A percentile compares a stretch with the other conserved stretches of the same genome.
phyloP scores from a whole-genome alignment of 92 coral and sea anemone species.

The Siderastrea siderea region DNA sequence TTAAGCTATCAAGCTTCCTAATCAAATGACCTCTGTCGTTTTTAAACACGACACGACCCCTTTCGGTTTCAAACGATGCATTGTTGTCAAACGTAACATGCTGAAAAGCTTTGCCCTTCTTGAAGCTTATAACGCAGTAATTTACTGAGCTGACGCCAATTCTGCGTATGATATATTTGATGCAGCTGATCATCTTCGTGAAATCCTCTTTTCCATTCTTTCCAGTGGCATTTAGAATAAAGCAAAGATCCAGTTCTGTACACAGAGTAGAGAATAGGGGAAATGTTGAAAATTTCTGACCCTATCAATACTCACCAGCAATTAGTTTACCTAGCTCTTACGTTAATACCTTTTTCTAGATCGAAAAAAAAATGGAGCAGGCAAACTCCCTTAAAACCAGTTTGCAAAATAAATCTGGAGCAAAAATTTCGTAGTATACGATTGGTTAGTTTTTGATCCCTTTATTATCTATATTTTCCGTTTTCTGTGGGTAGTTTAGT shows the following conservation, averaged over 20 bases:
- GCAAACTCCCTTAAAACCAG: no score
- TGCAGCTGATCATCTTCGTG: conserved; percentile 31
- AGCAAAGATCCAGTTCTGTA: conserved; percentile 33
- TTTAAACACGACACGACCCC: not conserved
- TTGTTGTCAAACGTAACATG: conserved; percentile 16
- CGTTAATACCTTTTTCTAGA: no score
- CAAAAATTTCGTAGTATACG: no score
- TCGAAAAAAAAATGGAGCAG: no score
- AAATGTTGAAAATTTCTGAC: no score
- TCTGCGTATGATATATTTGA: not conserved
- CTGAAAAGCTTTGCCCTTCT: conserved; percentile 34
- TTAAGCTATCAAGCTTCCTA: conserved; percentile 14
- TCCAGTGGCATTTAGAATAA: conserved; percentile 48
- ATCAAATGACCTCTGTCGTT: not conserved
- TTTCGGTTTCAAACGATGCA: not conserved
- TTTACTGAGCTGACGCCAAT: conserved; percentile 36
- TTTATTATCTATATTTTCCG: no score
- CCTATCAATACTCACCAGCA: no score
- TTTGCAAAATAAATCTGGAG: no score
- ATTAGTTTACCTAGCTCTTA: no score
- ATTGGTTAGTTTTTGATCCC: no score
- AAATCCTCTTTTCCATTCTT: conserved; percentile 16
- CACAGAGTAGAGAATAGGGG: no score
- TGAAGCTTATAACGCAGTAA: conserved; percentile 44
- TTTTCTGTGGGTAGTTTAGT: no score